Base-by-base conservation (phyloP, 2,888 invertebrate genomes). In the Syritta pipiens region DNA sequence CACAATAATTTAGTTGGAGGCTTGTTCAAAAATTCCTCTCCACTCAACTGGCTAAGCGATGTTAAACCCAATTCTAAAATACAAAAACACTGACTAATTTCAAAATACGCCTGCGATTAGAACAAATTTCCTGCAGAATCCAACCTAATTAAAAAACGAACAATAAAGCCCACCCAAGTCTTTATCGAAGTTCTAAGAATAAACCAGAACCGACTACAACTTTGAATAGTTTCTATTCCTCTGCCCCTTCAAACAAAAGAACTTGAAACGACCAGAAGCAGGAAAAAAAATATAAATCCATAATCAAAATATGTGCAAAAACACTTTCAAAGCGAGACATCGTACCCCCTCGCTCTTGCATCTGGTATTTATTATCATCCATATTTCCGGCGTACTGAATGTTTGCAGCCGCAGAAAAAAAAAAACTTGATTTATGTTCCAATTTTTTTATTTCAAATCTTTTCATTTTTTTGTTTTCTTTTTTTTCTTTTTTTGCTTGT, bases 371-470 rank as follows among this genome's bases (percentile, higher is more conserved):
- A 55, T 69, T 48, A 69, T 62, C 62, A 44, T n/a, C n/a, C 37
- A 69, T 37, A 28, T 69, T 76, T 69, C 69, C 76, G 76, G 69
- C 69, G 76, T 24, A 49, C 48, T 28, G 26, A 62, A 63, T 49
- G 14, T 44, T 65, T 62, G 51, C 55, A 57, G 14, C 20, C 59
- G 30, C 35, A 37, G 3, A 3, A 35, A 4, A 14, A 42, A 53
- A 46, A 32, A 28, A 20, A 35, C 42, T 65, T 72, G 48, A 77
- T 77, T 77, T 67, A 77, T 77, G 72, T 55, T 77, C 53, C 57
- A 40, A 77, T 51, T 63, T 63, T 60, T 67, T 22, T 12, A 28
- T 51, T 32, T 44, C 37, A n/a, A n/a, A n/a, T n/a, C n/a, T 19
- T 20, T 32, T 59, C 10, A 12, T 10, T 7, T 28, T 30, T 9